phyloP scores from a whole-genome alignment of 2,797 vertebrate species.

The Chelonia mydas region DNA sequence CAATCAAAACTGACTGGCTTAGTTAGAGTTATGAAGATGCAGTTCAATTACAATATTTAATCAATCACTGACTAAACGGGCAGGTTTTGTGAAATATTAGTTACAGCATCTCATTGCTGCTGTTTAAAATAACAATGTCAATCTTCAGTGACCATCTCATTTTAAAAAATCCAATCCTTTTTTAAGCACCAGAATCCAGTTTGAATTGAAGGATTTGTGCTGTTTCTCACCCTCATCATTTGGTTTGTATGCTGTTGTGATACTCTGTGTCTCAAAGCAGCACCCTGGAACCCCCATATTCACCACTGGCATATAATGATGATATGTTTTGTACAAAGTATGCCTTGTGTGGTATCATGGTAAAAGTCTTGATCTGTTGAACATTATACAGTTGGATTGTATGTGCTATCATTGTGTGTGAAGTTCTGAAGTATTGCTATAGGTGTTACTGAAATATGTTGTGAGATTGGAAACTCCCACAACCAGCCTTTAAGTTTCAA shows the following conservation, averaged over 20 bases:
- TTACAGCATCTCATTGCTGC: neutral
- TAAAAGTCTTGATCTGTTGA: too few relatives aligned
- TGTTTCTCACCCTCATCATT: neutral
- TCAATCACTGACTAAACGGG: accelerated
- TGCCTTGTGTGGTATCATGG: too few relatives aligned
- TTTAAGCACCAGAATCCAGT: neutral
- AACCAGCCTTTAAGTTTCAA: too few relatives aligned
- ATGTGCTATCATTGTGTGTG: too few relatives aligned
- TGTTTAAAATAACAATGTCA: neutral
- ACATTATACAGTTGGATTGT: too few relatives aligned
- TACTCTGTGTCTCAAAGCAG: too few relatives aligned
- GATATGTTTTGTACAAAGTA: too few relatives aligned
- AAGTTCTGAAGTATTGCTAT: too few relatives aligned
- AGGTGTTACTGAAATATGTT: too few relatives aligned
- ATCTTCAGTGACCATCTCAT: neutral
- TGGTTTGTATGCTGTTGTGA: neutral
- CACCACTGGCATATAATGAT: too few relatives aligned
- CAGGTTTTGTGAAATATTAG: conserved; percentile 39
- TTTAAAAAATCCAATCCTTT: neutral
- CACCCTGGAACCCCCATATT: too few relatives aligned
- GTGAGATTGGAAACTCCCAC: too few relatives aligned
- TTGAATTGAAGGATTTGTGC: accelerated
- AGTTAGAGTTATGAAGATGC: neutral
- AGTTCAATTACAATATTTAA: conserved; percentile 42
- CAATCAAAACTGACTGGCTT: conserved; percentile 34